Conservation (phyloP, 1,140 invertebrate genomes). For the Drosophila persimilis region DNA sequence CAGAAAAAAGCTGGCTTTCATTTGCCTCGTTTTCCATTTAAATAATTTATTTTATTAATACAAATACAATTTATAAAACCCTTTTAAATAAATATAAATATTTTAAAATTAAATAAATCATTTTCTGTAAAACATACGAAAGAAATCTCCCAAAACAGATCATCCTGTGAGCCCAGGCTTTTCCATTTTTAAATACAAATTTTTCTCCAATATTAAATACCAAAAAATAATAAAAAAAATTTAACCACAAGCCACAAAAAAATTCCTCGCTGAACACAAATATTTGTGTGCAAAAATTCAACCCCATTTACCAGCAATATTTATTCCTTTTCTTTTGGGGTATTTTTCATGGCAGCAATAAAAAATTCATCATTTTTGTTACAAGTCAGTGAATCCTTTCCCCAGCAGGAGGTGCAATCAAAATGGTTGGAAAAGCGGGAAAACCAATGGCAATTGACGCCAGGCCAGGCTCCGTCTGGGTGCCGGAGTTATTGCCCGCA, state of each 20-base stretch:
- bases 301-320: conserved; percentile 11
- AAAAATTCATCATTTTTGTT: conserved; percentile 41
- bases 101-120: too few relatives aligned
- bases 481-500: conserved; percentile 21
- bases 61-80: too few relatives aligned
- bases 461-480: not conserved
- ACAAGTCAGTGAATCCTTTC: conserved; percentile 37
- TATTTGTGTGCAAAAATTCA: conserved; percentile 17
- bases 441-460: conserved; percentile 37
- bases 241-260: not conserved
- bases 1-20: not conserved
- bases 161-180: not conserved
- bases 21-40: not conserved
- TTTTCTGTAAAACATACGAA: not conserved
- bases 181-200: not conserved
- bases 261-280: conserved; percentile 11
- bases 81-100: too few relatives aligned
- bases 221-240: not conserved
- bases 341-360: conserved; percentile 17
- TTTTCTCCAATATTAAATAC: not conserved
- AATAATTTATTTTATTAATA: not conserved
- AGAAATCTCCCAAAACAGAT: not conserved
- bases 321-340: conserved; percentile 8
- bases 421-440: conserved; percentile 1
- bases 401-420: not conserved